These are phyloP conservation scores for Caenorhabditis sp. DNA, from an alignment of 2,888 invertebrate species.

Conservation along the genomic window DNA sequence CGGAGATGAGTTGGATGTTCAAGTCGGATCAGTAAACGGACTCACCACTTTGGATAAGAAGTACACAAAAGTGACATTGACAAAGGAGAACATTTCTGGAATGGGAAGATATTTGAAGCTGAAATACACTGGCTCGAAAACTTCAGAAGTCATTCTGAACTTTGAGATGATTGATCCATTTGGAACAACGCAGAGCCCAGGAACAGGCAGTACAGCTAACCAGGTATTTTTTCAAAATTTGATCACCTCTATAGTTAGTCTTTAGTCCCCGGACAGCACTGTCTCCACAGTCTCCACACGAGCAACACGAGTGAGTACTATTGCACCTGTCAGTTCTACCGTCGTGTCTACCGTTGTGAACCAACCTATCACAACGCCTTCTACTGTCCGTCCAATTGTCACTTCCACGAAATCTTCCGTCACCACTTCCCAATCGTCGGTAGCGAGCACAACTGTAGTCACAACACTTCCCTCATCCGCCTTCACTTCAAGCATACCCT, in stretches of 20 bases:
- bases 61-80: slow-evolving; percentile 33
- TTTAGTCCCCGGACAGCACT: slow-evolving; percentile 13
- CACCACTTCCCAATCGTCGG: background rate
- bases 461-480: background rate
- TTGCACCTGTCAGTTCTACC: slow-evolving; percentile 4
- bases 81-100: slow-evolving; percentile 18
- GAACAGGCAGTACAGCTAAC: background rate
- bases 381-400: background rate
- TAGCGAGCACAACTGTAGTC: slow-evolving; percentile 7
- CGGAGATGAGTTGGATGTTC: slow-evolving; percentile 53
- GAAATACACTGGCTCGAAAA: slow-evolving; percentile 26
- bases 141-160: slow-evolving; percentile 43
- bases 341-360: background rate
- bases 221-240: background rate
- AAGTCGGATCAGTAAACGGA: slow-evolving; percentile 45
- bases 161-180: slow-evolving; percentile 37
- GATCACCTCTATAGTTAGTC: too few relatives aligned
- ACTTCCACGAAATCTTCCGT: background rate
- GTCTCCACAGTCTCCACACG: slow-evolving; percentile 16
- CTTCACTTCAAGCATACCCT: background rate
- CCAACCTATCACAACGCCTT: background rate
- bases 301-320: slow-evolving; percentile 36
- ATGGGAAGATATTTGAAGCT: slow-evolving; percentile 40
- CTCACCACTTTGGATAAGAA: slow-evolving; percentile 46
- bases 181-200: slow-evolving; percentile 20